Conservation (phyloP, 1,140 invertebrate genomes). For the Eupeodes corollae region DNA sequence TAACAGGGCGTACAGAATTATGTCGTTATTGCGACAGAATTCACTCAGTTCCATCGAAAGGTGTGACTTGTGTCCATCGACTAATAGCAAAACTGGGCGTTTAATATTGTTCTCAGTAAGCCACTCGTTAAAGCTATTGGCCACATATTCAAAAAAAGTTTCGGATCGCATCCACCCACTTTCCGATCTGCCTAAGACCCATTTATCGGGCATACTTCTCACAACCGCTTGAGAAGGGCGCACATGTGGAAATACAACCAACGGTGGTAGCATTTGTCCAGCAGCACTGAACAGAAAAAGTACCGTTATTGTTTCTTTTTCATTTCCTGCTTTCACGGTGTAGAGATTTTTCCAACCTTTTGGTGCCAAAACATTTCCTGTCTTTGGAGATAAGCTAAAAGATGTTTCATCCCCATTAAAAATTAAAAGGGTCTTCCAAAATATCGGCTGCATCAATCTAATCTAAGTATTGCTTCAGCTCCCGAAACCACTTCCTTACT, state of each 20-base stretch:
- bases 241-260: constrained; percentile 16
- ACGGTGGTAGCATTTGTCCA: no score
- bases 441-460: no score
- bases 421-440: no score
- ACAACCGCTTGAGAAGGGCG: constrained; percentile 13
- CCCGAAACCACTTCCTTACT: constrained; percentile 9
- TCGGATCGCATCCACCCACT: not conserved
- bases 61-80: constrained; percentile 1
- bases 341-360: no score
- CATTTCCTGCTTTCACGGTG: no score
- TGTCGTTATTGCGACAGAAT: constrained; percentile 1
- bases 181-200: constrained; percentile 6
- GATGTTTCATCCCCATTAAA: no score
- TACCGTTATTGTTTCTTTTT: no score
- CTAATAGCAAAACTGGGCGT: not conserved
- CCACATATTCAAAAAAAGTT: constrained; percentile 4
- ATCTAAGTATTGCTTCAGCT: constrained; percentile 7
- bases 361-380: no score
- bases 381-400: no score
- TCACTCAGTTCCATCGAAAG: not conserved
- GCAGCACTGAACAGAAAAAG: no score
- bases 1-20: constrained; percentile 3
- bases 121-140: constrained; percentile 1
- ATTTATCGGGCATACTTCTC: constrained; percentile 12
- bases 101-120: not conserved